Conservation (phyloP, 2,888 invertebrate genomes). For the Oscheius sp. region DNA sequence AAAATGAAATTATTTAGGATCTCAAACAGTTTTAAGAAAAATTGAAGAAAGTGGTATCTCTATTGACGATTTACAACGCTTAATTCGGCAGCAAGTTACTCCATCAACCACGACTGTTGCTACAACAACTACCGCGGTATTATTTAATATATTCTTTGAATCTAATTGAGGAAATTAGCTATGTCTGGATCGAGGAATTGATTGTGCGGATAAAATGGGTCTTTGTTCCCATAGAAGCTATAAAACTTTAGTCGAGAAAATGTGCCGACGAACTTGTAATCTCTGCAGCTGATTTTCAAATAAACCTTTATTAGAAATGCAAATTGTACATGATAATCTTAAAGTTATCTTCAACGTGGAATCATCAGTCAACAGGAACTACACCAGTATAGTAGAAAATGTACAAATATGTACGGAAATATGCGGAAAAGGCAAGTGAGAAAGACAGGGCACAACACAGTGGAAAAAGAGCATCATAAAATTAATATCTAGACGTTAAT, state of each 20-base stretch:
- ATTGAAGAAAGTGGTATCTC: constrained; percentile 12
- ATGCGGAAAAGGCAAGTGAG: constrained; percentile 13
- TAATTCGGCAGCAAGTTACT: neutral
- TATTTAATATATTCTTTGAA: neutral
- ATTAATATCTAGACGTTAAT: neutral
- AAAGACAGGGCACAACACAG: constrained; percentile 20
- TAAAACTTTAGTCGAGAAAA: neutral
- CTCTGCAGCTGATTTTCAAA: constrained; percentile 9
- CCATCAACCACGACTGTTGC: neutral
- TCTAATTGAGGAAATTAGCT: neutral
- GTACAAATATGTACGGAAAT: constrained; percentile 7
- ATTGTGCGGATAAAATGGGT: constrained; percentile 23
- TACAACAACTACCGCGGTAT: neutral
- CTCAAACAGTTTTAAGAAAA: neutral
- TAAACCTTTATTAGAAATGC: neutral
- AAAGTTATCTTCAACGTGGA: neutral
- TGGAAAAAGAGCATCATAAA: neutral
- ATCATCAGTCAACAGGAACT: constrained; percentile 7
- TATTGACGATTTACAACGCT: neutral
- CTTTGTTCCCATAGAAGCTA: constrained; percentile 8
- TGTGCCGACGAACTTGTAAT: constrained; percentile 23
- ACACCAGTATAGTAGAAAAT: neutral
- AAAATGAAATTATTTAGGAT: neutral
- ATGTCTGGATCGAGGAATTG: constrained; percentile 11
- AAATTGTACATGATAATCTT: neutral